Evolutionary conservation across 2,888 invertebrate species (phyloP).

Genomic region (Epirrita christyi): DNA sequence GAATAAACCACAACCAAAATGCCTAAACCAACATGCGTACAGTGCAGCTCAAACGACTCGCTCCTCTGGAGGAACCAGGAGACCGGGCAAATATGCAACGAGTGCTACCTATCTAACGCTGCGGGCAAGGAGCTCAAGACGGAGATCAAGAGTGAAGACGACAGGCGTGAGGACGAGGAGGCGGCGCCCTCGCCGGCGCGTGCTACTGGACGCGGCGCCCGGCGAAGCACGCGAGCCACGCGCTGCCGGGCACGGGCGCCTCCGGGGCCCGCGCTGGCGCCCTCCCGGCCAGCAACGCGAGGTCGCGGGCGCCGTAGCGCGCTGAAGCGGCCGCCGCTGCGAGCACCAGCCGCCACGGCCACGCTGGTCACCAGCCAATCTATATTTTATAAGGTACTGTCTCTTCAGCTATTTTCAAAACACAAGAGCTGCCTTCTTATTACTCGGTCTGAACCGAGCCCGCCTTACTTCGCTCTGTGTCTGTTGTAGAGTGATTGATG

Average conservation of each 20-base stretch:
- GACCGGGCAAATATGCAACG: slow-evolving; percentile 90
- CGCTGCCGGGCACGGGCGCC: slow-evolving; percentile 88
- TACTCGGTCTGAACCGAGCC: too few species aligned
- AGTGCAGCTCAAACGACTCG: slow-evolving; percentile 89
- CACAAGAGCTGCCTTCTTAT: too few species aligned
- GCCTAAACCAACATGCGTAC: slow-evolving; percentile 87
- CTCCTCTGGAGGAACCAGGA: slow-evolving; percentile 91
- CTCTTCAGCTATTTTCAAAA: too few species aligned
- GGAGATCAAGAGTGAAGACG: slow-evolving; percentile 63
- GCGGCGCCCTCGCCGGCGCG: slow-evolving; percentile 70
- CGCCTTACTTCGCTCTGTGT: too few species aligned
- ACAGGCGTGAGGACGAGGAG: slow-evolving; percentile 51
- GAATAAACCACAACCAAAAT: slow-evolving; percentile 54
- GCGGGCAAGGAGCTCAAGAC: slow-evolving; percentile 55
- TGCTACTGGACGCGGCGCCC: slow-evolving; percentile 79
- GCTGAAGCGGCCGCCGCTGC: slow-evolving; percentile 91
- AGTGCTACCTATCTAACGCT: slow-evolving; percentile 86
- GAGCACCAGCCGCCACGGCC: slow-evolving; percentile 92
- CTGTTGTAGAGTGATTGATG: too few species aligned
- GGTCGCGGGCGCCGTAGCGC: slow-evolving; percentile 91
- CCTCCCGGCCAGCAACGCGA: slow-evolving; percentile 86
- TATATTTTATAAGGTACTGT: slow-evolving; percentile 81
- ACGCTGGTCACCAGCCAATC: slow-evolving; percentile 92
- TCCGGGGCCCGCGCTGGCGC: slow-evolving; percentile 88
- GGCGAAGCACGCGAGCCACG: slow-evolving; percentile 86